Conservation (phyloP, 2,888 invertebrate genomes). For the Phaedon cochleariae region DNA sequence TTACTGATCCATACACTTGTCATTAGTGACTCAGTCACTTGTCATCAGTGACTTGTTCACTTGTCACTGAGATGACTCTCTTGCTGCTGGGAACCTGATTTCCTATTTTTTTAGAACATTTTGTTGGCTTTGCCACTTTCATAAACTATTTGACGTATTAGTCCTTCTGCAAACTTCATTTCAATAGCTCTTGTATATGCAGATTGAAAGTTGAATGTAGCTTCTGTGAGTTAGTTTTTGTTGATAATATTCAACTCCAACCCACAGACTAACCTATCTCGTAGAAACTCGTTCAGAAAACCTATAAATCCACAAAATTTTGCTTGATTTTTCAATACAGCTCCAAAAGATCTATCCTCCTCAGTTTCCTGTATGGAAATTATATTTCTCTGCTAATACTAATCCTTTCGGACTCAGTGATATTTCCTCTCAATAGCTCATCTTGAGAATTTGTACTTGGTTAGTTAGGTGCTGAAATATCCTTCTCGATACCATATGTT, state of each 20-base stretch:
- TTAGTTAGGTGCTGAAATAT: too few species aligned
- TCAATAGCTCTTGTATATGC: conserved; percentile 8
- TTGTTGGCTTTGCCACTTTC: conserved; percentile 6
- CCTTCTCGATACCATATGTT: too few species aligned
- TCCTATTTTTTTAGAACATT: too few species aligned
- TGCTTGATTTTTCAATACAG: conserved; percentile 42
- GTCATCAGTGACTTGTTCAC: too few species aligned
- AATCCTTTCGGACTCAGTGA: conserved; percentile 38
- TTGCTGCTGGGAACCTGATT: too few species aligned
- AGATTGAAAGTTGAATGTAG: conserved; percentile 16
- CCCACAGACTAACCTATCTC: conserved; percentile 39
- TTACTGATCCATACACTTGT: too few species aligned
- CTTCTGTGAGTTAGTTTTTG: conserved; percentile 34
- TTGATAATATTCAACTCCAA: conserved; percentile 32
- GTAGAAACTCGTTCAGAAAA: conserved; percentile 40
- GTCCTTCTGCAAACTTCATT: conserved; percentile 28
- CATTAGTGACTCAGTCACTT: too few species aligned
- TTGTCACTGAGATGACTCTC: too few species aligned
- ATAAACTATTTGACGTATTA: conserved; percentile 10
- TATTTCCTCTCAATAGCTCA: too few species aligned
- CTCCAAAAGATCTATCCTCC: conserved; percentile 32
- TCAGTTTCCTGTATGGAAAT: conserved; percentile 40
- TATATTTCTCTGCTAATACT: conserved; percentile 44
- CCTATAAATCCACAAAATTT: conserved; percentile 42
- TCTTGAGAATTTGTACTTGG: conserved; percentile 27